phyloP scores from a whole-genome alignment of 2,797 vertebrate species.

The Bucorvus abyssinicus region DNA sequence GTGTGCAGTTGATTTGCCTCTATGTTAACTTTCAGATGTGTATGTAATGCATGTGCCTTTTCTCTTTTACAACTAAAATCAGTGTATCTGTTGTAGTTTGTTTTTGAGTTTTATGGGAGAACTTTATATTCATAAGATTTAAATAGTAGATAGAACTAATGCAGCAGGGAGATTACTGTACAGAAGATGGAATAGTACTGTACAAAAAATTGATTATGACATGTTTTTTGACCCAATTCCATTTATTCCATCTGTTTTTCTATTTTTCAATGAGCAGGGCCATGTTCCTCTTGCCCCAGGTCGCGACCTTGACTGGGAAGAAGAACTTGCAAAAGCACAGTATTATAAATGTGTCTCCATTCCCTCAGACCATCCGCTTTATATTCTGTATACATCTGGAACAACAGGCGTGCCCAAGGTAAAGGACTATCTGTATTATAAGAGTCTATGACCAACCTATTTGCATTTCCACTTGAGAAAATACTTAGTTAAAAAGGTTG shows the following conservation, averaged over 20 bases:
- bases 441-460: not conserved
- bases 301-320: conserved; percentile 88
- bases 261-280: conserved; percentile 74
- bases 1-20: not conserved
- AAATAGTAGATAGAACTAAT: not conserved
- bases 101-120: not conserved
- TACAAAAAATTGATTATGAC: not conserved
- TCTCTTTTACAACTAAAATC: not conserved
- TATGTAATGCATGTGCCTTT: not conserved
- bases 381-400: conserved; percentile 95
- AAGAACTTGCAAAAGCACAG: conserved; percentile 85
- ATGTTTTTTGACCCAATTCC: not conserved
- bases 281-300: conserved; percentile 74
- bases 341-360: conserved; percentile 86
- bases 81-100: not conserved
- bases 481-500: not conserved
- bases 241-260: not conserved
- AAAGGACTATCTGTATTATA: not conserved
- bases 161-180: not conserved
- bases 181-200: not conserved
- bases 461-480: conserved; percentile 4
- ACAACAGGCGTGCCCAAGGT: conserved; percentile 97
- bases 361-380: conserved; percentile 89
- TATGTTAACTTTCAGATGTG: not conserved
- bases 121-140: not conserved